These are phyloP conservation scores for Sphaeramia orbicularis DNA, from an alignment of 2,797 vertebrate genomes.

Conservation along the genomic window DNA sequence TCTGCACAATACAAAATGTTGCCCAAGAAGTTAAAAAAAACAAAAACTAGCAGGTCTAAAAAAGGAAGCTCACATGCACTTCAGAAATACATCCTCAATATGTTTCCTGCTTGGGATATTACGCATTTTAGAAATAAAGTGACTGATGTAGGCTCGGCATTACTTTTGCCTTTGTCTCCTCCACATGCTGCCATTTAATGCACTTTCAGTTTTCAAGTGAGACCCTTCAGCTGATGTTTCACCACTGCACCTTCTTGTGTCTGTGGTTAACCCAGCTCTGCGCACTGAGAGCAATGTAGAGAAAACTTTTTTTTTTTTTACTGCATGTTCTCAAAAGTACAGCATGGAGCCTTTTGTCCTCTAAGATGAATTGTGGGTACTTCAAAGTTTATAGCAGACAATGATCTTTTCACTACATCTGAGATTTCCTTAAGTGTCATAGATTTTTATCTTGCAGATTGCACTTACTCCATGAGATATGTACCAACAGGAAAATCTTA, in stretches of 20 bases:
- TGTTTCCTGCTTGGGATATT: neutral
- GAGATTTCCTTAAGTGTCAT: neutral
- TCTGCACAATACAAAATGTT: slow-evolving; percentile 23
- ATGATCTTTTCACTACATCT: neutral
- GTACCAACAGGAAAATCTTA: neutral
- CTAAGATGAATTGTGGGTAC: neutral
- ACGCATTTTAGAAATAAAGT: slow-evolving; percentile 8
- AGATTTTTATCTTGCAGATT: slow-evolving; percentile 11
- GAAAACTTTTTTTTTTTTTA: neutral
- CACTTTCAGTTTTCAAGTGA: slow-evolving; percentile 51
- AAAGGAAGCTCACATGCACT: slow-evolving; percentile 48
- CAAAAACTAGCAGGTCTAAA: slow-evolving; percentile 6
- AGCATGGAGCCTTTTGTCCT: neutral
- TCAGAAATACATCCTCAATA: slow-evolving; percentile 20
- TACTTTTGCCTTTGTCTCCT: slow-evolving; percentile 1
- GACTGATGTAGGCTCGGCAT: neutral
- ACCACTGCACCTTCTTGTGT: neutral
- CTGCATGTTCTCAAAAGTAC: slow-evolving; percentile 12
- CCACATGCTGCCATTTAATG: slow-evolving; percentile 21
- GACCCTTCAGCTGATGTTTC: slow-evolving; percentile 14
- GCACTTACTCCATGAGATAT: neutral
- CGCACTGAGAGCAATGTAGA: slow-evolving; percentile 11
- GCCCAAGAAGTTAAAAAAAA: slow-evolving; percentile 46
- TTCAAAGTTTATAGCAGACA: neutral
- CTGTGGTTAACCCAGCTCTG: slow-evolving; percentile 68